A percentile compares a stretch with the other conserved stretches of the same genome.
These are phyloP conservation scores for Melieria crassipennis DNA, from an alignment of 2,888 invertebrate species.

Conservation along the genomic window DNA sequence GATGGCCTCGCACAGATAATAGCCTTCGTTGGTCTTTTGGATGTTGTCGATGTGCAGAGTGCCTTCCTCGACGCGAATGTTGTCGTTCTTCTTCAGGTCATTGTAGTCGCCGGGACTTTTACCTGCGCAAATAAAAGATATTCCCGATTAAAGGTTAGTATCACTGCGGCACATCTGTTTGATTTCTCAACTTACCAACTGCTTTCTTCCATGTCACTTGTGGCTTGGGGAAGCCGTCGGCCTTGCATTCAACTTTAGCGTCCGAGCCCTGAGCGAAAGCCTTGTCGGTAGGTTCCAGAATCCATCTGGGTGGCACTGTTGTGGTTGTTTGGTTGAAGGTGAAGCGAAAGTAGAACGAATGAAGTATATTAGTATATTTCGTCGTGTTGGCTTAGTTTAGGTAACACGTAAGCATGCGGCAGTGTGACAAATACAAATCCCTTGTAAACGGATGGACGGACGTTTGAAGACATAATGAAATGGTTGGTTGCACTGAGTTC, in stretches of 20 bases:
- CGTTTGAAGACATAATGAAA: constrained; percentile 41
- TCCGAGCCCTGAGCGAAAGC: constrained; percentile 95
- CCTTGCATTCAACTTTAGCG: constrained; percentile 94
- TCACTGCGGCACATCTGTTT: background rate
- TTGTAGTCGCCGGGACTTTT: constrained; percentile 93
- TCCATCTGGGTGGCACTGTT: constrained; percentile 94
- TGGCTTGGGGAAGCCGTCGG: constrained; percentile 95
- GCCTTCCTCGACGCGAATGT: constrained; percentile 93
- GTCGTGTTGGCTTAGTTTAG: background rate
- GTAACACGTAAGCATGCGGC: constrained; percentile 54
- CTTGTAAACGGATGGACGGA: constrained; percentile 54
- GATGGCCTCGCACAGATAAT: constrained; percentile 94
- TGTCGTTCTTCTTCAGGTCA: constrained; percentile 89
- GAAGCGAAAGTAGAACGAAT: constrained; percentile 10
- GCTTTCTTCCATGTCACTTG: constrained; percentile 96
- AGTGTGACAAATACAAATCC: constrained; percentile 6
- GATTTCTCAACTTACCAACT: constrained; percentile 75
- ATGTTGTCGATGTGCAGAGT: constrained; percentile 90
- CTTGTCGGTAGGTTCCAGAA: constrained; percentile 92
- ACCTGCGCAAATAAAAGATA: constrained; percentile 68
- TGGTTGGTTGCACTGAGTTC: constrained; percentile 34
- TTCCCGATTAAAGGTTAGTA: background rate
- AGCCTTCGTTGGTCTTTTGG: constrained; percentile 92
- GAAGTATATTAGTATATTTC: constrained; percentile 49
- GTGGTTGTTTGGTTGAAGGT: constrained; percentile 27